Evolutionary conservation across 2,888 invertebrate genomes (phyloP), one percentile per base, ranked within the genome.

Genomic region (Adelphocoris suturalis): DNA sequence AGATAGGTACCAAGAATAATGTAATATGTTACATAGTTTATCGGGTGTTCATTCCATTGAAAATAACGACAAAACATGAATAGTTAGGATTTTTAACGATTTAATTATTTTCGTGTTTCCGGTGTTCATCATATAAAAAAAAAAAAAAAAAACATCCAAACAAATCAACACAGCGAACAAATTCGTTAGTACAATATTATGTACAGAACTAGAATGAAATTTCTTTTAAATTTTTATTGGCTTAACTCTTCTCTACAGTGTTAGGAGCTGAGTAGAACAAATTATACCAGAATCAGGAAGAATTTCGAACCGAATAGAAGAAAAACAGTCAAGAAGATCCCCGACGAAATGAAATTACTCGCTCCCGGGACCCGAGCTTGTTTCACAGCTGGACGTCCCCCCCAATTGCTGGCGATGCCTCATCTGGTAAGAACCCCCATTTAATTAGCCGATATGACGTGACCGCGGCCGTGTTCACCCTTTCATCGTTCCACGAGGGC

Each of bases 371-470:
- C 12, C 12, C 52, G 11, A 16, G 52, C 52, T 52, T 16, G 52
- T 52, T 52, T 52, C 52, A 52, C 52, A 16, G 52, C 14, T 16
- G 52, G 14, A 11, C 12, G 52, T 16, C n/a, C 57, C n/a, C 57
- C 57, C 57, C 57, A 52, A 52, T 57, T n/a, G 5, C 57, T 0
- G 5, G 16, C n/a, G n/a, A 57, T n/a, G 57, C 1, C n/a, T 57
- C 57, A 57, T 57, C 57, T 57, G n/a, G 16, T 57, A 57, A 57
- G 57, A 57, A 57, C 16, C 7, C 57, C 16, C 57, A 57, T 57
- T 57, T 57, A 57, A 57, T 57, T 57, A 57, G 57, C 57, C 57
- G 57, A 57, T n/a, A 57, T 57, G 57, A 57, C 57, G 57, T 57
- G 57, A 57, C 57, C 57, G 57, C 57, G 57, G 16, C 57, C 57